Evolutionary conservation across 2,797 vertebrate species (phyloP).

Genomic region (Anguilla megastoma): DNA sequence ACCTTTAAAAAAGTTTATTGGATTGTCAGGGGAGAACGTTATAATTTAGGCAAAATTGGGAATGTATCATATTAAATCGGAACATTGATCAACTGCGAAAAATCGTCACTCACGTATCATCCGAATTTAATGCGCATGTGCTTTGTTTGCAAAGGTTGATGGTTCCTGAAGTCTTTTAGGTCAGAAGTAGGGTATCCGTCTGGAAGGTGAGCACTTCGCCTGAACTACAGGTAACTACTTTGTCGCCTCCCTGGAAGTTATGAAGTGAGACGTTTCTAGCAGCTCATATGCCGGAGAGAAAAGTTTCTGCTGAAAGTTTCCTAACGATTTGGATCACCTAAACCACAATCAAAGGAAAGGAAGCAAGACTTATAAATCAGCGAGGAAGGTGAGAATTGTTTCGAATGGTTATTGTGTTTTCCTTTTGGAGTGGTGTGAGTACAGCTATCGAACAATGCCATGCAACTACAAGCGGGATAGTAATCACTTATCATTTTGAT

Average conservation of each 20-base stretch:
- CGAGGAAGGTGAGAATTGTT: constrained; percentile 6
- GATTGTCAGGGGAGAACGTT: no score
- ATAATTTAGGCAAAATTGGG: no score
- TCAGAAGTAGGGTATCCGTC: background rate
- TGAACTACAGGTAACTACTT: background rate
- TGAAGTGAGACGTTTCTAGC: background rate
- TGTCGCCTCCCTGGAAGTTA: background rate
- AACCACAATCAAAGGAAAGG: constrained; percentile 4
- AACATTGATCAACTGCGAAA: background rate
- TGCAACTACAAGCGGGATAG: background rate
- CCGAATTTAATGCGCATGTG: background rate
- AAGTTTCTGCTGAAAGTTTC: background rate
- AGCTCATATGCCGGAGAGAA: background rate
- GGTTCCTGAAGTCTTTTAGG: background rate
- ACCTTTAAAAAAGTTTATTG: no score
- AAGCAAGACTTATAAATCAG: background rate
- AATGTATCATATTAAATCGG: background rate
- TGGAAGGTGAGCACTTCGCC: background rate
- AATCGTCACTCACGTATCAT: background rate
- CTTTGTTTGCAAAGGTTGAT: background rate
- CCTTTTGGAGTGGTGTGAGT: background rate
- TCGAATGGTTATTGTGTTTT: background rate
- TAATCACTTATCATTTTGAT: background rate
- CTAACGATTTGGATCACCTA: background rate
- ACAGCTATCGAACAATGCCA: background rate